A percentile compares a stretch with the other conserved stretches of the same genome.
These are phyloP conservation scores for Ips typographus DNA, from an alignment of 1,140 invertebrate genomes.

Conservation along the genomic window DNA sequence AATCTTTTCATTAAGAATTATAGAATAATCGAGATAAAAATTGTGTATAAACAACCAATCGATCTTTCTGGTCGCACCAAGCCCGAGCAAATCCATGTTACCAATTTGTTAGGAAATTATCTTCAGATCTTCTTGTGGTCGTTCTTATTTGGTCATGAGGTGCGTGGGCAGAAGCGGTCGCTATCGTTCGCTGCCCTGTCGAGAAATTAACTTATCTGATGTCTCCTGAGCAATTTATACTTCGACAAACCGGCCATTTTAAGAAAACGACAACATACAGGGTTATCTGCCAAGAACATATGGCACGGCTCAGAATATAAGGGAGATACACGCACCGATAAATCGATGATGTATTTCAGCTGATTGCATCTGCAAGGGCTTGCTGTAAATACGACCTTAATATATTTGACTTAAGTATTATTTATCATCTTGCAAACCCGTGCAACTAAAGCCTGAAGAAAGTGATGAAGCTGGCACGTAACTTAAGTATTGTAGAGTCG, in stretches of 20 bases:
- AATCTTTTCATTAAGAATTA: slow-evolving; percentile 8
- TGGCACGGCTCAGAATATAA: slow-evolving; percentile 21
- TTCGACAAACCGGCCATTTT: slow-evolving; percentile 35
- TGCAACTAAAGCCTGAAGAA: background rate
- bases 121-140: slow-evolving; percentile 27
- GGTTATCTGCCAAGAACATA: slow-evolving; percentile 31
- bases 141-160: slow-evolving; percentile 32
- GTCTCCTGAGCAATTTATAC: slow-evolving; percentile 37
- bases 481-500: no score
- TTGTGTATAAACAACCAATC: background rate
- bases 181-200: slow-evolving; percentile 33
- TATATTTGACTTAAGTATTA: slow-evolving; percentile 6
- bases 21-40: slow-evolving; percentile 2
- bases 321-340: slow-evolving; percentile 28
- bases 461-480: no score
- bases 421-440: background rate
- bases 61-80: slow-evolving; percentile 2
- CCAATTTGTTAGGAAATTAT: slow-evolving; percentile 36
- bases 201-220: slow-evolving; percentile 40
- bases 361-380: slow-evolving; percentile 21
- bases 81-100: slow-evolving; percentile 19
- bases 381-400: slow-evolving; percentile 18
- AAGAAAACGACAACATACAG: slow-evolving; percentile 30
- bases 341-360: slow-evolving; percentile 25
- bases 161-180: slow-evolving; percentile 29